Evolutionary conservation across 2,113 vertebrate species (phyloP).

Genomic region (Macquaria ambigua): DNA sequence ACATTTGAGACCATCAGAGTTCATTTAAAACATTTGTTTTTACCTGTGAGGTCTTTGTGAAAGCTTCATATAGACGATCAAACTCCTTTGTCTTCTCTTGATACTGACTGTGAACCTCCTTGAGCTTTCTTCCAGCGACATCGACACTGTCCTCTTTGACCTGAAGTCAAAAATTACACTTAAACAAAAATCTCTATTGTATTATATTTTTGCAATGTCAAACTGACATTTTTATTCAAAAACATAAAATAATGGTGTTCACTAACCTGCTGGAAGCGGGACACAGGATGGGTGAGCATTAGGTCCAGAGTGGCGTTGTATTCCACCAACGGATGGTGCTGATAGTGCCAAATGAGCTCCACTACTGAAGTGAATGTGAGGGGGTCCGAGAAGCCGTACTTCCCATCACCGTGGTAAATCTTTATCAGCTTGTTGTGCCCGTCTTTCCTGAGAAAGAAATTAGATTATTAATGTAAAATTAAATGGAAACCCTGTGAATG

Average conservation of each 20-base stretch:
- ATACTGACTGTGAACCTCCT: slow-evolving; percentile 94
- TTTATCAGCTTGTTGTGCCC: slow-evolving; percentile 97
- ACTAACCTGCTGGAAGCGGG: slow-evolving; percentile 92
- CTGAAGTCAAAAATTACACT: slow-evolving; percentile 76
- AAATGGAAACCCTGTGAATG: background rate
- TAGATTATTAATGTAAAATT: background rate
- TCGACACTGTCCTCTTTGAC: slow-evolving; percentile 95
- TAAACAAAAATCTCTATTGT: background rate
- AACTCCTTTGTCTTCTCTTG: slow-evolving; percentile 96
- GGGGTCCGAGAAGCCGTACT: slow-evolving; percentile 96
- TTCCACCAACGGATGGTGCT: slow-evolving; percentile 94
- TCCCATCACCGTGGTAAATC: slow-evolving; percentile 94
- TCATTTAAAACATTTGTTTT: background rate
- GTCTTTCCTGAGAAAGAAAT: slow-evolving; percentile 89
- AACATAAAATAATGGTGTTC: background rate
- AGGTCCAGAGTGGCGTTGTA: slow-evolving; percentile 96
- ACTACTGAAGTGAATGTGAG: slow-evolving; percentile 95
- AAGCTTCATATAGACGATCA: slow-evolving; percentile 93
- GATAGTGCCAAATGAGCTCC: slow-evolving; percentile 96
- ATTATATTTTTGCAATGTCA: background rate
- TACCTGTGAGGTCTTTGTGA: slow-evolving; percentile 95
- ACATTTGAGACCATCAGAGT: background rate
- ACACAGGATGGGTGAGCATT: slow-evolving; percentile 93
- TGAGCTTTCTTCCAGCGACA: slow-evolving; percentile 93
- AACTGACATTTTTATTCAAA: background rate